Evolutionary conservation across 1,140 invertebrate genomes (phyloP), one percentile per base, ranked within the genome.

Genomic region (Epicauta chinensis): DNA sequence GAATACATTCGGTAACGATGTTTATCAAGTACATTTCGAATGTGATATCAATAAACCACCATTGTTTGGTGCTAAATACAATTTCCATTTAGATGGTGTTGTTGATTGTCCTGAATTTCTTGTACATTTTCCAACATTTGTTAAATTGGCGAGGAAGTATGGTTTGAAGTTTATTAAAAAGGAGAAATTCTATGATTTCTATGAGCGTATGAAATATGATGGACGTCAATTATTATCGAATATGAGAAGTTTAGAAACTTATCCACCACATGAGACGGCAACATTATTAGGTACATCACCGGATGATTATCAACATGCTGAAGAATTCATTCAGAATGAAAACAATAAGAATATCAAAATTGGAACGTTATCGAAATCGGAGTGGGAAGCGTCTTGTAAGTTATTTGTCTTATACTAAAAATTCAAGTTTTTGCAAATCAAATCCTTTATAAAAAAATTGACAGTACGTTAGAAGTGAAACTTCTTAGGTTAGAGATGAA

Each of bases 31-130:
- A 12, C 81, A 85, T 56, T 90, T 95, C 67, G 75, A 84, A 23
- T 81, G 83, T 67, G 81, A 89, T 61, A 75, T 77, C 16, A 75
- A 82, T 35, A 79, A 81, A 9, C 80, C 83, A 59, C 89, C 91
- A 3, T 69, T 98, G 10, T 99, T 99, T 79, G 97, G 97, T 35
- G 92, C 89, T 29, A 92, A 94, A 71, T 98, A 99, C 75, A 83
- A 95, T 71, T 99, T 99, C 70, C 82, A 93, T 66, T 73, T 99
- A 42, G 92, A 98, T 67, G 93, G 89, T 35, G 92, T 96, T 11
- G 96, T 99, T 0, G 84, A 99, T 70, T 99, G 97, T 75, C 97
- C 97, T 16, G 97, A 99, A 71, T 99, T 98, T 77, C 75, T 99
- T 17, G 94, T 98, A 11, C 84, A 98, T 73, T 91, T 98, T 71